Evolutionary conservation across 2,797 vertebrate genomes (phyloP), one percentile per base, ranked within the genome.

Genomic region (Catamblyrhynchus diadema): DNA sequence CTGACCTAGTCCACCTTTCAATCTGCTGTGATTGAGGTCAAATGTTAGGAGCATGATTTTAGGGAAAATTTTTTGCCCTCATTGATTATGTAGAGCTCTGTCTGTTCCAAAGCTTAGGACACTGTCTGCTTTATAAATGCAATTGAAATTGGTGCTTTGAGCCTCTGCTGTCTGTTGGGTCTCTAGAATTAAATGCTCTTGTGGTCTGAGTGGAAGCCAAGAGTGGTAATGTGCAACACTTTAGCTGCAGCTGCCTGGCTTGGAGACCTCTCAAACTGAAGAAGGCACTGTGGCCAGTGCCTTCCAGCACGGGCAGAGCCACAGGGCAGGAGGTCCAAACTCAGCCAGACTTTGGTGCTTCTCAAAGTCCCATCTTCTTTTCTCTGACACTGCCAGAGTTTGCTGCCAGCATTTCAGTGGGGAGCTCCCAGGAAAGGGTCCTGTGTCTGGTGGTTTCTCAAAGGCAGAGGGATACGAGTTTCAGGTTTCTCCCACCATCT

Each of bases 401-500:
- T 25, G 54, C 70, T 69, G 81, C 62, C 45, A 65, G 56, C n/a
- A 6, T 42, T 57, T 65, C 41, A 25, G n/a, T 19, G 71, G 32
- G 12, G 6, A 14, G 48, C 37, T 64, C 73, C 32, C 71, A 41
- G 78, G 45, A 67, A 87, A 61, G 60, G 60, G 10, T 41, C 47
- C 50, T 3, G 9, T 53, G 21, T 24, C 81, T 89, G 70, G 4
- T 42, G 23, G n/a, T 21, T 70, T 88, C 62, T 50, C 24, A 42
- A 5, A 75, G 69, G 56, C 32, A 48, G 74, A 65, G 51, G 35
- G 74, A 7, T 10, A 7, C 0, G 4, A 62, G 90, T 53, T 74
- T 95, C 90, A 45, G 72, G 69, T 96, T 95, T 85, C 96, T 83
- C 14, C 42, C 64, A 84, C 91, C 95, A 95, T 82, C 90, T 94